Base-by-base conservation (phyloP, 2,113 vertebrate species). In the Labeo rohita region DNA sequence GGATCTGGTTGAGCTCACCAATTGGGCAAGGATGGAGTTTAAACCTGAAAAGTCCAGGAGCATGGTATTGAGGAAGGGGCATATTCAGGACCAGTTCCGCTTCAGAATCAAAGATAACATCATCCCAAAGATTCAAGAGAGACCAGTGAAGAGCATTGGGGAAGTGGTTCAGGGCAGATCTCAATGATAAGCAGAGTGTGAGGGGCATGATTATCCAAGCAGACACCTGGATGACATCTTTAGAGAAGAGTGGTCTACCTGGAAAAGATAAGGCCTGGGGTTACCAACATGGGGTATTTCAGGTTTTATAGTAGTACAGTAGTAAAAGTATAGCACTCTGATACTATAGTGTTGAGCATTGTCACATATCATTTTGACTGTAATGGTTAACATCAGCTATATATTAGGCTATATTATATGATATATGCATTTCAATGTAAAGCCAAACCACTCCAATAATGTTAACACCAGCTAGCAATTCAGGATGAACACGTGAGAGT, bases 131-230 rank as follows among this genome's bases (percentile, higher is more conserved):
- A 74, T 87, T 4, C 36, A 18, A 49, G 50, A 80, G 36, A 84
- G 43, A 72, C 36, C 76, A 47, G 77, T 88, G 6, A 85, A 81
- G 70, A 45, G 83, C 59, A n/a, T 18, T 85, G 76, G 54, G 77
- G 18, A 88, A 72, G 65, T 74, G 74, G 65, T 73, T 63, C 8
- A 70, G 66, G 15, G 13, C 13, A 45, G 70, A 45, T 8, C 18
- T 73, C 39, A 45, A 21, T 43, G 16, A 73, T 18, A 73, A 73
- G 8, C 70, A 47, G 52, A 56, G 8, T 45, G 39, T 47, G 43
- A 47, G 9, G 70, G 39, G 45, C 8, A 47, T 45, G 68, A 72
- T 72, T 21, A 45, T 73, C 39, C 39, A 47, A 73, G 70, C 8
- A 6, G 39, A 45, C 4, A 73, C 3, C 8, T 73, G 70, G 39